Conservation (phyloP, 92 coral and sea anemone species). For the Chrysogorgia sp. region DNA sequence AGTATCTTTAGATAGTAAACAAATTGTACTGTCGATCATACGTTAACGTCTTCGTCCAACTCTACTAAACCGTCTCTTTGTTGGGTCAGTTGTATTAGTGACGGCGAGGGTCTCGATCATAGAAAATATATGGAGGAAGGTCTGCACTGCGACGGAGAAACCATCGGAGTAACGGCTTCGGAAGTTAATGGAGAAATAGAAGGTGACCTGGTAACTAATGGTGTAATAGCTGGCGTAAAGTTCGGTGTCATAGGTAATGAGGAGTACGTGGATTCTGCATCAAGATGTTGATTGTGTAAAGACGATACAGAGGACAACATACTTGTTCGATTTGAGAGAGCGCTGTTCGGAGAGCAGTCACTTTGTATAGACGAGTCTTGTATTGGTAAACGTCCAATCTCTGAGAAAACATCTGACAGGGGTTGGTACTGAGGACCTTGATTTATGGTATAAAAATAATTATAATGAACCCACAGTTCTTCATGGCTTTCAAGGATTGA, state of each 20-base stretch:
- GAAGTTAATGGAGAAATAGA: conserved; percentile 96
- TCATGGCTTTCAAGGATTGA: conserved; percentile 98
- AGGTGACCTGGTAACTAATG: conserved; percentile 95
- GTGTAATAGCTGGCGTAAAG: conserved; percentile 99
- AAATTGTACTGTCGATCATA: conserved; percentile 7
- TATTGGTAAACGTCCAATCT: conserved; percentile 89
- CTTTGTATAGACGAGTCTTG: conserved; percentile 62
- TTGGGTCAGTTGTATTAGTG: conserved; percentile 30
- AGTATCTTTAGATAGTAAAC: background rate
- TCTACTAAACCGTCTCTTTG: conserved; percentile 6
- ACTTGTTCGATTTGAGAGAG: conserved; percentile 68
- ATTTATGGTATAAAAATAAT: conserved; percentile 91
- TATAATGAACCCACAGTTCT: conserved; percentile 90
- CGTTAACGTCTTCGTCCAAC: conserved; percentile 29
- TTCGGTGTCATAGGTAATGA: conserved; percentile 99
- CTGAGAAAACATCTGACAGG: conserved; percentile 90
- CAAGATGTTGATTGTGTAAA: conserved; percentile 87
- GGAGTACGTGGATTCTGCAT: conserved; percentile 90
- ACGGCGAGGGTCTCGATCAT: conserved; percentile 34
- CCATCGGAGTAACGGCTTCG: conserved; percentile 82
- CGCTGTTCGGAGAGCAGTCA: conserved; percentile 60
- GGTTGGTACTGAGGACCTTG: conserved; percentile 99
- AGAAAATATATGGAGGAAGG: conserved; percentile 80
- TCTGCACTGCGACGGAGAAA: conserved; percentile 77
- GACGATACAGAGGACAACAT: conserved; percentile 98